Base-by-base conservation (phyloP, 2,888 invertebrate genomes). In the Drosophila algonquin region DNA sequence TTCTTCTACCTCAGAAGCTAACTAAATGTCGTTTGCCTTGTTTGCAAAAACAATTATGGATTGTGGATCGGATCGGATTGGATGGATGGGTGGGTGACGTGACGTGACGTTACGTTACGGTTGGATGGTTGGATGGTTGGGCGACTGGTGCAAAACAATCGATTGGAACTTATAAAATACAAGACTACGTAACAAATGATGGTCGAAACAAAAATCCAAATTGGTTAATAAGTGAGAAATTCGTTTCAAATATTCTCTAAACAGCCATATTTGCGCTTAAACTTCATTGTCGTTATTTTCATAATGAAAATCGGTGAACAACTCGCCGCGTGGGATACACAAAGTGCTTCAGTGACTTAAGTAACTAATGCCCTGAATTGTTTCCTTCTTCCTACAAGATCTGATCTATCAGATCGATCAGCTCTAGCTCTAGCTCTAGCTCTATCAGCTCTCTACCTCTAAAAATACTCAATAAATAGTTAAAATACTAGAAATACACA, bases 231-330 rank as follows among this genome's bases (percentile, higher is more conserved):
- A 81, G 80, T 86, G 80, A 84, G 84, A 88, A 88, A 60, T 75
- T 75, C 77, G 75, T 90, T 90, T 90, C 91, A 90, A 91, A 91
- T 91, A 92, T 92, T 92, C 70, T 85, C 74, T 91, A 91, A 91
- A 91, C 92, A 89, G 90, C 91, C 91, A 87, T 90, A 89, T 92
- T 91, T 91, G 91, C 91, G 91, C 89, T 91, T 91, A 87, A 91
- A 92, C 88, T 92, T 91, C 91, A 91, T 91, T 89, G 91, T 91
- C 78, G 91, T 84, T 80, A 91, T 88, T 90, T 91, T 91, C 91
- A 91, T 87, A 79, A 70, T 89, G 90, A 90, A 90, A 89, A 89
- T 84, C 16, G 68, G 86, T 86, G 80, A 77, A 79, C 81, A 79
- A 72, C 60, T 71, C 74, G 86, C 70, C 68, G 78, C 64, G 58